Conservation (phyloP, 2,888 invertebrate species). For the Tribolium freemani region DNA sequence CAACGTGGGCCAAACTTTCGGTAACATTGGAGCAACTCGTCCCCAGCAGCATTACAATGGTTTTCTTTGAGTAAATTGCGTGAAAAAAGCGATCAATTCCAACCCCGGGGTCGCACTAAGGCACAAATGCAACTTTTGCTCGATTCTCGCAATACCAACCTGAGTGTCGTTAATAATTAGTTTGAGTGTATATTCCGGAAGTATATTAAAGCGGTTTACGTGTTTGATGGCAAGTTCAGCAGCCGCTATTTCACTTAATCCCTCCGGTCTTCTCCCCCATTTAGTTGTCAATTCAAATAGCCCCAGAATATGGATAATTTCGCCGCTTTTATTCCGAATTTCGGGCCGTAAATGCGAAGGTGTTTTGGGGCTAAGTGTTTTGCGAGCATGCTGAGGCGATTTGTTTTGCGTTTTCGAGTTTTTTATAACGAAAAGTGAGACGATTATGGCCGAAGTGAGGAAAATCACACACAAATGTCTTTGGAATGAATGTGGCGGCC, state of each 20-base stretch:
- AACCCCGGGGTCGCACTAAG: slow-evolving; percentile 91
- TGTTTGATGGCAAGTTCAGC: slow-evolving; percentile 85
- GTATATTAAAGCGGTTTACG: slow-evolving; percentile 78
- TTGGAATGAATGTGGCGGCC: slow-evolving; percentile 50
- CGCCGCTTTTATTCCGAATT: background rate
- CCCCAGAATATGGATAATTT: slow-evolving; percentile 72
- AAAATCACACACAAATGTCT: slow-evolving; percentile 58
- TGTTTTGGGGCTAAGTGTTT: background rate
- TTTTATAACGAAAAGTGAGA: slow-evolving; percentile 50
- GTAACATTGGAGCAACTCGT: slow-evolving; percentile 93
- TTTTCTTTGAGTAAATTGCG: slow-evolving; percentile 85
- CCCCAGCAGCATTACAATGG: slow-evolving; percentile 85
- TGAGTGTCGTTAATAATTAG: slow-evolving; percentile 88
- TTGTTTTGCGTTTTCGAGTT: slow-evolving; percentile 9
- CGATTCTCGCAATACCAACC: slow-evolving; percentile 71
- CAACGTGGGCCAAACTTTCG: slow-evolving; percentile 90
- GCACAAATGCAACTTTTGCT: slow-evolving; percentile 49
- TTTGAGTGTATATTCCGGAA: slow-evolving; percentile 82
- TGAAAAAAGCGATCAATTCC: slow-evolving; percentile 94
- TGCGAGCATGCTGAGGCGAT: background rate
- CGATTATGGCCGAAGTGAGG: slow-evolving; percentile 54
- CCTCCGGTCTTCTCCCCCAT: slow-evolving; percentile 76
- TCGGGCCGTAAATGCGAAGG: background rate
- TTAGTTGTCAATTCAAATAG: slow-evolving; percentile 83
- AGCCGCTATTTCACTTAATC: slow-evolving; percentile 81